phyloP scores from a whole-genome alignment of 1,140 invertebrate species.

The Bemisia tabaci region DNA sequence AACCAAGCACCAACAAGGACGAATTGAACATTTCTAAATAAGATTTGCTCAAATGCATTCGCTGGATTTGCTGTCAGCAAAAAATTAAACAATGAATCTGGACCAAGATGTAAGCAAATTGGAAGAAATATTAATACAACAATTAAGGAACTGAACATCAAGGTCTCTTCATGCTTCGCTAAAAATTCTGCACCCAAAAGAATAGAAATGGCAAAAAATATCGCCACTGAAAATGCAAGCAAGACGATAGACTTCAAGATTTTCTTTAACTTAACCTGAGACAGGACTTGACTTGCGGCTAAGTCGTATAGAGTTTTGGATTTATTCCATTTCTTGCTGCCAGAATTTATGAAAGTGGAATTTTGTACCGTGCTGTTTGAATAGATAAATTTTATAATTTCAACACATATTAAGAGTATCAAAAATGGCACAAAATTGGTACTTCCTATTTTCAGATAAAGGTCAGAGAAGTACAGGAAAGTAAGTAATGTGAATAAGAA shows the following conservation, averaged over 20 bases:
- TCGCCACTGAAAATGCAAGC: not conserved
- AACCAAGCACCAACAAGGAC: conserved; percentile 69
- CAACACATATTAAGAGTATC: not conserved
- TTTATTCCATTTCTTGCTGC: not conserved
- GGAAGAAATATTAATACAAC: conserved; percentile 49
- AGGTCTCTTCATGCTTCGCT: conserved; percentile 48
- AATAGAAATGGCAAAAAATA: conserved; percentile 46
- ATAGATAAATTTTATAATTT: not conserved
- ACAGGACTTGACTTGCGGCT: not conserved
- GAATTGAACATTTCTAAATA: conserved; percentile 41
- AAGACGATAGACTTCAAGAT: not conserved
- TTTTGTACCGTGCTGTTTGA: not conserved
- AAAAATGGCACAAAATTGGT: not conserved
- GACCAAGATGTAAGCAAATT: conserved; percentile 41
- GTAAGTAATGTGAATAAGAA: not conserved
- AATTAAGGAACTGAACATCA: conserved; percentile 50
- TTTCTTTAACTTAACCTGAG: not conserved
- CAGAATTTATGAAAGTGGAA: not conserved
- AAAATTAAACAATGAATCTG: conserved; percentile 28
- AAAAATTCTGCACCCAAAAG: conserved; percentile 57
- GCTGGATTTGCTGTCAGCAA: conserved; percentile 10
- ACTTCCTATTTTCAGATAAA: not conserved
- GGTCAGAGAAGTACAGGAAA: not conserved
- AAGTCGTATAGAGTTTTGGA: not conserved
- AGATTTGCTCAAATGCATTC: conserved; percentile 38